These are phyloP conservation scores for Homalodisca vitripennis DNA, from an alignment of 1,140 invertebrate genomes.

Conservation along the genomic window DNA sequence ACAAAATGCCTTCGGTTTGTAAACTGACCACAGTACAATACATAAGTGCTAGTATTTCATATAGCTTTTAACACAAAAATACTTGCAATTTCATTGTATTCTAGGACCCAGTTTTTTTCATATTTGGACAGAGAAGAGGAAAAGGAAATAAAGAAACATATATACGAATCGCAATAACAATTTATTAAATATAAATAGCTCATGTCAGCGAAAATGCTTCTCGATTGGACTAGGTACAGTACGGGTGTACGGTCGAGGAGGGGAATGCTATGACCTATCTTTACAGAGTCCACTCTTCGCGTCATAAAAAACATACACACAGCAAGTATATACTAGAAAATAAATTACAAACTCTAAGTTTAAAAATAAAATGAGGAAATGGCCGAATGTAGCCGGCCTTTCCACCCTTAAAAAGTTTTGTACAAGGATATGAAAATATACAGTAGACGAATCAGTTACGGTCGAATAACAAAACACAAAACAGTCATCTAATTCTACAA, in stretches of 20 bases:
- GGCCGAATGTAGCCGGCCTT: neutral
- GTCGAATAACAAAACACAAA: conserved; percentile 30
- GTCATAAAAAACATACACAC: conserved; percentile 25
- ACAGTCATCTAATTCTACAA: conserved; percentile 26
- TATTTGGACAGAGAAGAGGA: neutral
- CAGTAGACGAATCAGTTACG: conserved; percentile 15
- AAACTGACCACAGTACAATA: too few species aligned
- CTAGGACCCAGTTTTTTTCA: too few species aligned
- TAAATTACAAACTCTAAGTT: conserved; percentile 30
- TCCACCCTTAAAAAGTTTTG: conserved; percentile 16
- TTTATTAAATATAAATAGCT: conserved; percentile 32
- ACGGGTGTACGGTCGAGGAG: conserved; percentile 9
- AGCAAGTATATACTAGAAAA: conserved; percentile 27
- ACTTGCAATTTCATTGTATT: too few species aligned
- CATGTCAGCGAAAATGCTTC: conserved; percentile 29
- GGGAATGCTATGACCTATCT: conserved; percentile 25
- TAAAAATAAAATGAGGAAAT: conserved; percentile 23
- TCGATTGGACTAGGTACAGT: conserved; percentile 20
- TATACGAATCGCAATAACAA: conserved; percentile 25
- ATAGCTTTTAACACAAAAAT: too few species aligned
- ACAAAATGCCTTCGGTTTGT: too few species aligned
- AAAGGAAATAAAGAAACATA: neutral
- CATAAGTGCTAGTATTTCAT: too few species aligned
- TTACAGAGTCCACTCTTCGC: conserved; percentile 20
- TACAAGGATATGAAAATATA: conserved; percentile 33